Evolutionary conservation across 2,888 invertebrate genomes (phyloP).

Genomic region (Hedychridium roseum): DNA sequence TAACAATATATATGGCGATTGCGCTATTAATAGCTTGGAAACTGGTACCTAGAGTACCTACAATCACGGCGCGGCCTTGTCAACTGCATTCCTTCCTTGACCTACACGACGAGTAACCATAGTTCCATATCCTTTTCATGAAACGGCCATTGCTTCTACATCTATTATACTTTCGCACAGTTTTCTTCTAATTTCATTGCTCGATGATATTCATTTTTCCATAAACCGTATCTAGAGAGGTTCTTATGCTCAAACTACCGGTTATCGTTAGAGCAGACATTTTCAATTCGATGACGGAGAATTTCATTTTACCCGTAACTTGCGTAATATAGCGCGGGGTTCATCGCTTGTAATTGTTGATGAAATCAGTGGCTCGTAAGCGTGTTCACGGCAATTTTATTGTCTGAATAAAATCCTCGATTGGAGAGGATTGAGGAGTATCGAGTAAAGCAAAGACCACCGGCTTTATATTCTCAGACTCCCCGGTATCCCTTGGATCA

Average conservation of each 20-base stretch:
- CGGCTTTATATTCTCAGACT: slow-evolving; percentile 56
- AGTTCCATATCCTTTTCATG: slow-evolving; percentile 55
- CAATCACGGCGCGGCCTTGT: slow-evolving; percentile 58
- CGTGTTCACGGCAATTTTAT: too few relatives aligned
- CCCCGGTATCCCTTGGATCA: slow-evolving; percentile 62
- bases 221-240: too few relatives aligned
- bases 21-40: slow-evolving; percentile 41
- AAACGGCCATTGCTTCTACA: slow-evolving; percentile 33
- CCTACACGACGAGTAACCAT: slow-evolving; percentile 56
- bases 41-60: slow-evolving; percentile 40
- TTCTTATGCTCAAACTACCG: too few relatives aligned
- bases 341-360: not conserved
- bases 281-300: too few relatives aligned
- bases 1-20: slow-evolving; percentile 25
- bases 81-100: slow-evolving; percentile 63
- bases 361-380: too few relatives aligned
- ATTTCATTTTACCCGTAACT: not conserved
- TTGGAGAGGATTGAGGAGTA: too few relatives aligned
- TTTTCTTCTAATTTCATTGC: too few relatives aligned
- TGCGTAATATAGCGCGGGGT: not conserved
- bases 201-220: too few relatives aligned
- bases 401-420: too few relatives aligned
- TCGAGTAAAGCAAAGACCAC: slow-evolving; percentile 35
- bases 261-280: too few relatives aligned
- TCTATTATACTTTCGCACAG: slow-evolving; percentile 31